These are phyloP conservation scores for Dastarcus helophoroides DNA, from an alignment of 2,888 invertebrate species.

Conservation along the genomic window DNA sequence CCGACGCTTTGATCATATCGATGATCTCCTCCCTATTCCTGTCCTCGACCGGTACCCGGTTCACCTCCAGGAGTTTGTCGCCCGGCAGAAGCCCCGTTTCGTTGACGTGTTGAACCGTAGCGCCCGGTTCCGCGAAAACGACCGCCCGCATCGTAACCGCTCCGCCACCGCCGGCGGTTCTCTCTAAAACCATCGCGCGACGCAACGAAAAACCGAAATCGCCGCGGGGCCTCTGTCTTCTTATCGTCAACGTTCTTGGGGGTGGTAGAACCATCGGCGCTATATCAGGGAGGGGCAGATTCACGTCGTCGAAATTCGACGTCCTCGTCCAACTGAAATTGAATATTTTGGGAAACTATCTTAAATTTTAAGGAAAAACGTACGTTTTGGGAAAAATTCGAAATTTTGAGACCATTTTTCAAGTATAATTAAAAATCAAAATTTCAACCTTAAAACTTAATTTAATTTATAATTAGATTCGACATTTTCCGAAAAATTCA, in stretches of 20 bases:
- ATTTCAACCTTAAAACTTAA: no score
- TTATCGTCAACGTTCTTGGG: constrained; percentile 64
- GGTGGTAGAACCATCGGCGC: constrained; percentile 56
- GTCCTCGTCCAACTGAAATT: constrained; percentile 67
- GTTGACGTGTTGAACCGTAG: constrained; percentile 52
- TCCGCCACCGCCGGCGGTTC: constrained; percentile 32
- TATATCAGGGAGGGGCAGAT: constrained; percentile 60
- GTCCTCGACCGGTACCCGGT: constrained; percentile 73
- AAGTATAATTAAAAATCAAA: no score
- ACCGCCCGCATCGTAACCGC: constrained; percentile 55
- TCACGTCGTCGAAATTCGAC: constrained; percentile 62
- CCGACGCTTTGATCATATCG: constrained; percentile 81
- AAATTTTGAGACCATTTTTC: no score
- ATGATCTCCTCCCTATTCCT: constrained; percentile 84
- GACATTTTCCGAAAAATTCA: background rate
- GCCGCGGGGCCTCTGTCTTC: constrained; percentile 70
- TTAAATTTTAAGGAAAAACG: no score
- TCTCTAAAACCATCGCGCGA: constrained; percentile 72
- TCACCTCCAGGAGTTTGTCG: constrained; percentile 85
- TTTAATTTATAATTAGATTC: no score
- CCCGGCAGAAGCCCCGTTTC: constrained; percentile 88
- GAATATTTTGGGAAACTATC: no score
- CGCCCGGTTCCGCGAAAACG: constrained; percentile 84
- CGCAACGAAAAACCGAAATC: constrained; percentile 92
- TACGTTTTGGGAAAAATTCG: no score